These are phyloP conservation scores for Mustela lutreola DNA, from an alignment of 2,113 vertebrate species.

Conservation along the genomic window DNA sequence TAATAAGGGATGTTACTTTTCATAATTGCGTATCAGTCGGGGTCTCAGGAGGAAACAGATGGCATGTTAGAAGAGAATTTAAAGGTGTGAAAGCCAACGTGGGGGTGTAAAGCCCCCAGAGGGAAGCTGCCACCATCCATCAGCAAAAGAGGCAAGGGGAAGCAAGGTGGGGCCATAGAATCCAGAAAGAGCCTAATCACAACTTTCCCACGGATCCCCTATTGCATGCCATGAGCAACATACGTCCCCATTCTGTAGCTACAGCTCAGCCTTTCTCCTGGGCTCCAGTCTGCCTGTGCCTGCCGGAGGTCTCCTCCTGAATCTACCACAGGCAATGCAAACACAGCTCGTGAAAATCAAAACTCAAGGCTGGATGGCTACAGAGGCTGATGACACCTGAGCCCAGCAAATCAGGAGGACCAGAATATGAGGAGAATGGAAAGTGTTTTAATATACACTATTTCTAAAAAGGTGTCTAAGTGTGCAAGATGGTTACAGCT, in stretches of 20 bases:
- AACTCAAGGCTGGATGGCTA: not conserved
- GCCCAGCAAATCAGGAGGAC: not conserved
- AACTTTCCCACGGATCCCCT: not conserved
- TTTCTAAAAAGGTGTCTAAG: not conserved
- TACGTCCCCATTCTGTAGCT: not conserved
- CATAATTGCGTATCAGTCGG: not conserved
- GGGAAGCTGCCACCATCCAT: no score
- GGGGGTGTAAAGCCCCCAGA: not conserved
- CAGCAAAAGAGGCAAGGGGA: not conserved
- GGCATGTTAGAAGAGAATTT: not conserved
- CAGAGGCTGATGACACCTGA: fast-evolving
- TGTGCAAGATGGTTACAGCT: not conserved
- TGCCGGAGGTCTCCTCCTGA: not conserved
- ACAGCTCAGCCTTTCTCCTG: not conserved
- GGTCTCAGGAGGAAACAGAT: not conserved
- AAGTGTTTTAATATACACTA: not conserved
- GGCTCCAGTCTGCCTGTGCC: not conserved
- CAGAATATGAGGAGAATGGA: not conserved
- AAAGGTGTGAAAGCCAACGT: not conserved
- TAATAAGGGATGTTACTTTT: not conserved
- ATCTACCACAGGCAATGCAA: not conserved
- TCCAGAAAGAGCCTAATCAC: not conserved
- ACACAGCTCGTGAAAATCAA: not conserved
- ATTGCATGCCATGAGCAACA: no score
- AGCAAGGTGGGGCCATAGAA: not conserved